Evolutionary conservation across 2,888 invertebrate species (phyloP).

Genomic region (Pelosia muscerda): DNA sequence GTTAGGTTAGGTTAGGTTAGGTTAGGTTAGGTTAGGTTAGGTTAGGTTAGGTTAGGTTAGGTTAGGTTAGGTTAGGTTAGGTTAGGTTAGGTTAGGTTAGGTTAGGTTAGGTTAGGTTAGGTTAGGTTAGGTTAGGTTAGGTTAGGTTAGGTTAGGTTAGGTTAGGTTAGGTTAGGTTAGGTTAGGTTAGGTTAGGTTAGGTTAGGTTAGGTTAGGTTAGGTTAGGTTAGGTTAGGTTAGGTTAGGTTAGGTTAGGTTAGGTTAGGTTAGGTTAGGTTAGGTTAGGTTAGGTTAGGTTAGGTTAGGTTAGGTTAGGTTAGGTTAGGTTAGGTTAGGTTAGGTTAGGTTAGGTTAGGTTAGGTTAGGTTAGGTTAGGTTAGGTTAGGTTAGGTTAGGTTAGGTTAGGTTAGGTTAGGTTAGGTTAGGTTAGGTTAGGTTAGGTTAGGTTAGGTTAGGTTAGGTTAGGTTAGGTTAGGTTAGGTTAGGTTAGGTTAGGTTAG

Average conservation of each 20-base stretch:
- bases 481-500: constrained; percentile 14
- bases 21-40: constrained; percentile 31
- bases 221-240: constrained; percentile 33
- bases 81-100: too few relatives aligned
- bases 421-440: constrained; percentile 26
- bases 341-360: constrained; percentile 26
- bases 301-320: constrained; percentile 28
- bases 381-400: constrained; percentile 32
- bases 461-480: constrained; percentile 31
- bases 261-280: constrained; percentile 34
- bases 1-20: too few relatives aligned
- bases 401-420: constrained; percentile 38
- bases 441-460: constrained; percentile 31
- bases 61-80: constrained; percentile 28
- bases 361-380: too few relatives aligned
- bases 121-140: constrained; percentile 9
- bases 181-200: constrained; percentile 30
- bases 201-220: constrained; percentile 31
- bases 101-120: constrained; percentile 32
- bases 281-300: constrained; percentile 35
- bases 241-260: too few relatives aligned
- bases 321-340: too few relatives aligned
- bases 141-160: constrained; percentile 21
- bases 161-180: constrained; percentile 26
- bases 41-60: constrained; percentile 28